Conservation (phyloP, 2,888 invertebrate species). For the Sclerodermus sp. region DNA sequence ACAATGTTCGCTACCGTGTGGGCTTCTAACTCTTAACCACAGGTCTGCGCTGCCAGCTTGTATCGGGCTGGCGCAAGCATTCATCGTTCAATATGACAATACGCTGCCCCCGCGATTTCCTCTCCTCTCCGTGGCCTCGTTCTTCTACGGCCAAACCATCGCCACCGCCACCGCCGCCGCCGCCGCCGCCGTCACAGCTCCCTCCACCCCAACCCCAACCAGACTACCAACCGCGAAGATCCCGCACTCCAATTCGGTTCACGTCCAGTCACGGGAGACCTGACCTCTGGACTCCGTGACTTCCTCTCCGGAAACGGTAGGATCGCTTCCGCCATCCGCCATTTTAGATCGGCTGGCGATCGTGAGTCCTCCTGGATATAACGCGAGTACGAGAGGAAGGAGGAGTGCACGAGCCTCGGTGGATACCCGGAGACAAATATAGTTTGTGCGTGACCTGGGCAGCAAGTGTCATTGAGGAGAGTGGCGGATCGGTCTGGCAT, state of each 20-base stretch:
- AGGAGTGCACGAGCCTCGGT: constrained; percentile 20
- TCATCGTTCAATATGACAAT: constrained; percentile 12
- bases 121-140: constrained; percentile 16
- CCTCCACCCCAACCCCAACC: not conserved
- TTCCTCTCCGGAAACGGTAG: too few relatives aligned
- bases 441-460: constrained; percentile 53
- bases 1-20: constrained; percentile 57
- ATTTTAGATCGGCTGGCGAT: too few relatives aligned
- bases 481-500: not conserved
- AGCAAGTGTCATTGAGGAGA: constrained; percentile 38
- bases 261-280: too few relatives aligned
- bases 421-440: constrained; percentile 40
- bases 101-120: constrained; percentile 31
- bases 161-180: too few relatives aligned
- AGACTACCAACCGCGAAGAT: not conserved
- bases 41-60: constrained; percentile 17
- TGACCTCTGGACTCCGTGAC: too few relatives aligned
- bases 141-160: too few relatives aligned
- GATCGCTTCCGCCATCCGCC: too few relatives aligned
- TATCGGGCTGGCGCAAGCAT: too few relatives aligned
- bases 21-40: constrained; percentile 51
- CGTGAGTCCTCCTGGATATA: constrained; percentile 33
- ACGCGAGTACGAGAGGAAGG: constrained; percentile 37
- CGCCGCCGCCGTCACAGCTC: too few relatives aligned
- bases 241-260: too few relatives aligned